phyloP scores from a whole-genome alignment of 2,888 invertebrate species.

The Eristalinus sepulchralis region DNA sequence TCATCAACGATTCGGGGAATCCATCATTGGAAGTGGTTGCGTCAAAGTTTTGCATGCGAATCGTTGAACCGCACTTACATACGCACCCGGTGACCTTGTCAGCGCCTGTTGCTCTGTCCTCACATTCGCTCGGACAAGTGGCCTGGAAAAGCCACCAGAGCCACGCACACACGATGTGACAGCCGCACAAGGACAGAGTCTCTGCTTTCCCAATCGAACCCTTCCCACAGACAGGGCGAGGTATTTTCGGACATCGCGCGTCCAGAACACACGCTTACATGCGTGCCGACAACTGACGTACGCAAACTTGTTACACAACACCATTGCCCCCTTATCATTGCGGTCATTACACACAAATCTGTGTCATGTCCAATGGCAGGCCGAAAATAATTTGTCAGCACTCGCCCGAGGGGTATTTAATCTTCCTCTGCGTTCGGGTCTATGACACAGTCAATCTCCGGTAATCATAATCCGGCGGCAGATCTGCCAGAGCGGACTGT shows the following conservation, averaged over 20 bases:
- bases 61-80: constrained; percentile 25
- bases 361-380: constrained; percentile 28
- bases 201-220: not conserved
- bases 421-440: constrained; percentile 5
- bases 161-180: too few species aligned
- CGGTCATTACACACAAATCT: constrained; percentile 46
- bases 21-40: constrained; percentile 52
- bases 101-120: not conserved
- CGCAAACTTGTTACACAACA: not conserved
- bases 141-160: not conserved
- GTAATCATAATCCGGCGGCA: constrained; percentile 39
- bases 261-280: constrained; percentile 9
- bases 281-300: not conserved
- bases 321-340: constrained; percentile 13
- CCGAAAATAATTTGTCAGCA: constrained; percentile 35
- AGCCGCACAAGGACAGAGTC: not conserved
- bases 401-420: not conserved
- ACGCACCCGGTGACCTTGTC: constrained; percentile 36
- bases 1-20: constrained; percentile 63
- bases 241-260: not conserved
- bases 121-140: not conserved
- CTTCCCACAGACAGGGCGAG: not conserved
- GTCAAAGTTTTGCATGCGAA: constrained; percentile 55
- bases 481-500: constrained; percentile 9
- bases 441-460: constrained; percentile 28